phyloP scores from a whole-genome alignment of 2,113 vertebrate species.

The Alligator mississippiensis region DNA sequence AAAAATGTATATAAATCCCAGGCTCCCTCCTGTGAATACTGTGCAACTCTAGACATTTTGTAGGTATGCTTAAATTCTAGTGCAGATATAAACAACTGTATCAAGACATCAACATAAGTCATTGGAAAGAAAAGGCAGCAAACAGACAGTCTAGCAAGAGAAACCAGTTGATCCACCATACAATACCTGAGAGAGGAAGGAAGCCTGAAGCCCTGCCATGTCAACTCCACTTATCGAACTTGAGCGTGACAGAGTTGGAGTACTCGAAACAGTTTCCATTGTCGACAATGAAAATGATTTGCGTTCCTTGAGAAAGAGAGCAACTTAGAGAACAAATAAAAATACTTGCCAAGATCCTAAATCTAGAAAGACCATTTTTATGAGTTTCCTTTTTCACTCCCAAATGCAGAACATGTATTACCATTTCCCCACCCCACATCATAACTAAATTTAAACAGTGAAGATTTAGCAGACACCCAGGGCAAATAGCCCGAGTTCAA shows the following conservation, averaged over 20 bases:
- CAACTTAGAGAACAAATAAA: neutral
- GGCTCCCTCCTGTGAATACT: neutral
- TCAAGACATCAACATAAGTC: neutral
- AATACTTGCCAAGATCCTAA: neutral
- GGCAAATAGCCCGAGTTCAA: fast-evolving
- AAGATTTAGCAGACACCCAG: neutral
- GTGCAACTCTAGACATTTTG: neutral
- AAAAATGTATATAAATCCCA: neutral
- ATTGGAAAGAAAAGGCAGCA: neutral
- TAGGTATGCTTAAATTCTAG: neutral
- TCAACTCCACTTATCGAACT: constrained; percentile 94
- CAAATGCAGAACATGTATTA: neutral
- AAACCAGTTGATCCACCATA: neutral
- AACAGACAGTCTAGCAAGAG: neutral
- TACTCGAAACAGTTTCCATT: constrained; percentile 87
- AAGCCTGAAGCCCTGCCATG: constrained; percentile 87
- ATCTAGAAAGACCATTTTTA: neutral
- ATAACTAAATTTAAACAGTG: neutral
- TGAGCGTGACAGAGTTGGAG: constrained; percentile 92
- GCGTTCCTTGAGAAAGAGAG: constrained; percentile 82
- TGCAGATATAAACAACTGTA: neutral
- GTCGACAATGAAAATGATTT: constrained; percentile 78
- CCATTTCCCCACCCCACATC: neutral
- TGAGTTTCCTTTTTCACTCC: neutral
- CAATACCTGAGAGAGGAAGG: constrained; percentile 89